Evolutionary conservation across 2,888 invertebrate genomes (phyloP).

Genomic region (Euclidia mi): DNA sequence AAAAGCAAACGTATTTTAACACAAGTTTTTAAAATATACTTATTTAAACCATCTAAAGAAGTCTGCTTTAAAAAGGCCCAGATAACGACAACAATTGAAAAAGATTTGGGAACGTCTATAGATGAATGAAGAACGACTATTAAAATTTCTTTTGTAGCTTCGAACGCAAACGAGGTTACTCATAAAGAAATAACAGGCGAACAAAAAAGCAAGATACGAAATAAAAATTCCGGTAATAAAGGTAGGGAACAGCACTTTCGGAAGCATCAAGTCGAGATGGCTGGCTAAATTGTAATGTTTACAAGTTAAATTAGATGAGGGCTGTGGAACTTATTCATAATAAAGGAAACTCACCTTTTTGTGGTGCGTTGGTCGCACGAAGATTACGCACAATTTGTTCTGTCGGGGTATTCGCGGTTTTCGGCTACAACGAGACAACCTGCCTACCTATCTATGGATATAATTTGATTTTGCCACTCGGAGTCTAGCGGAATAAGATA

Average conservation of each 20-base stretch:
- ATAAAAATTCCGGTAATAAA: conserved; percentile 78
- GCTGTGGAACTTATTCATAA: conserved; percentile 82
- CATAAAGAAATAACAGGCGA: conserved; percentile 73
- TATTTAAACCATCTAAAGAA: no score
- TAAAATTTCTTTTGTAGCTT: conserved; percentile 41
- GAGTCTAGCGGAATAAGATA: conserved; percentile 58
- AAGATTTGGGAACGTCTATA: conserved; percentile 14
- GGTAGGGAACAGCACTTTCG: conserved; percentile 80
- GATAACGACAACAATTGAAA: conserved; percentile 17
- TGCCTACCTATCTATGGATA: conserved; percentile 57
- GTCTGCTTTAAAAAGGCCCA: neutral
- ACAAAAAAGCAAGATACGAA: conserved; percentile 74
- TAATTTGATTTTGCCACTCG: conserved; percentile 66
- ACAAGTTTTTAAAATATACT: no score
- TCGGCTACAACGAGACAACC: conserved; percentile 27
- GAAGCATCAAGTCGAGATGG: conserved; percentile 82
- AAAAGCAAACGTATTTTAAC: no score
- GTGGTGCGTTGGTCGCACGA: conserved; percentile 62
- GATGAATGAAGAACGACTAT: conserved; percentile 35
- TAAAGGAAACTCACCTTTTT: conserved; percentile 77
- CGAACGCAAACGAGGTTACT: conserved; percentile 66
- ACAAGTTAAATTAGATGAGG: conserved; percentile 87
- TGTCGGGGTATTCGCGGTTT: conserved; percentile 42
- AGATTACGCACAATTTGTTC: conserved; percentile 81
- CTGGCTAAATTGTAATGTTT: conserved; percentile 86